Conservation (phyloP, 2,797 vertebrate genomes). For the Onychomys arenicola region DNA sequence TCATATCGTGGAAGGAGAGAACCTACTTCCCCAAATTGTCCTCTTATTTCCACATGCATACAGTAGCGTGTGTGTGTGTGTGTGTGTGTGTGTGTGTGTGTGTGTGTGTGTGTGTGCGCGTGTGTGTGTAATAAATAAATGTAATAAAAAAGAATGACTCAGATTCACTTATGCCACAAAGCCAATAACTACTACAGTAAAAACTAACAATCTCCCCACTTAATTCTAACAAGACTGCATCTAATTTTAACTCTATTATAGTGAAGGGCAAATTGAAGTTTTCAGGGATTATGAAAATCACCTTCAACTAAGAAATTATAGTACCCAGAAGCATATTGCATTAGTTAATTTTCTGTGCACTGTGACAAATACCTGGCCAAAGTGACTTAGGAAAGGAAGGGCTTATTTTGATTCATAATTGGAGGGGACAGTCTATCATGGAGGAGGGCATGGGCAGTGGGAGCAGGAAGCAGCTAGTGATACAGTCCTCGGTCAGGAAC, state of each 20-base stretch:
- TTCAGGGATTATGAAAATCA: conserved; percentile 32
- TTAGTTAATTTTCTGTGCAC: not conserved
- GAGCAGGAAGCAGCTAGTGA: not conserved
- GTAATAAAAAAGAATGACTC: not conserved
- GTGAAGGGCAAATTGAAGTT: conserved; percentile 1
- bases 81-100: not conserved
- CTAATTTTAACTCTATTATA: conserved; percentile 36
- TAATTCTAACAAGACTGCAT: not conserved
- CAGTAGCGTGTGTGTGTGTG: not conserved
- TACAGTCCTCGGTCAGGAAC: not conserved
- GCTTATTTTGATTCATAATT: not conserved
- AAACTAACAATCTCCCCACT: not conserved
- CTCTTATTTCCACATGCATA: not conserved
- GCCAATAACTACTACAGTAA: not conserved
- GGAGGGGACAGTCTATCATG: not conserved
- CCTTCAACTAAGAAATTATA: not conserved
- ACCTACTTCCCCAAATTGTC: not conserved
- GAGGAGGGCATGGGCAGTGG: not conserved
- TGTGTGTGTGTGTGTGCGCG: not conserved
- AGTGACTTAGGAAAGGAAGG: not conserved
- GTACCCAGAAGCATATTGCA: not conserved
- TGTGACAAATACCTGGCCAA: not conserved
- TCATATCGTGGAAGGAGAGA: not conserved
- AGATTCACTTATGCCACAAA: not conserved
- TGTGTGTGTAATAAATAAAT: not conserved